Evolutionary conservation across 2,797 vertebrate species (phyloP), one percentile per base, ranked within the genome.

Genomic region (Pantherophis alleghaniensis): DNA sequence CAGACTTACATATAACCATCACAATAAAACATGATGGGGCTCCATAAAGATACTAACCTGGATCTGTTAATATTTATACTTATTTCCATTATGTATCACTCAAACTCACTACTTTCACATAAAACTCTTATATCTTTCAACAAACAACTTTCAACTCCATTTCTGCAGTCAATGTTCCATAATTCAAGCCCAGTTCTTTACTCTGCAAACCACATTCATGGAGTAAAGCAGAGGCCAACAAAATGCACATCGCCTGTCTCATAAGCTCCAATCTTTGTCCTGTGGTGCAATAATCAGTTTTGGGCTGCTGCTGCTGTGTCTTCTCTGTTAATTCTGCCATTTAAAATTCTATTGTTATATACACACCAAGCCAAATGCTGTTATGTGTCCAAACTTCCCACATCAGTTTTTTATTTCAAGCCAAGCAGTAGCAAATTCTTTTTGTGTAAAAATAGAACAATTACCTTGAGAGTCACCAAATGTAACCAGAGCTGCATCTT

Each of bases 381-480:
- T 61, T 57, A 87, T 24, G 14, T 57, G 37, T 2, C n/a, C 22
- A 51, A 14, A 32, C 12, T 60, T 26, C 11, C 24, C 18, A 86
- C 4, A 42, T 69, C 20, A 12, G 18, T 4, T 66, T 87, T 55
- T 74, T 7, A 59, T n/a, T n/a, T 66, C 56, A 55, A 88, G 22
- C 61, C 47, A 61, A 24, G 22, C n/a, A 11, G 1, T 83, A 22
- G 37, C 20, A 83, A 83, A 28, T 37, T 42, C 32, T 9, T 79
- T 79, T 22, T 42, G 13, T 55, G 22, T 13, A 88, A 89, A 86
- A 89, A 26, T 16, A 59, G 42, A 53, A 55, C 22, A 63, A 1
- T 94, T 98, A 99, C 98, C 98, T 98, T 97, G 95, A 63, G 88
- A 91, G 94, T 98, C 95, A 69, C 26, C 94, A 96, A 99, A 99